A percentile compares a stretch with the other conserved stretches of the same genome.
phyloP scores from a whole-genome alignment of 2,888 invertebrate genomes.

The Lydus trimaculatus region DNA sequence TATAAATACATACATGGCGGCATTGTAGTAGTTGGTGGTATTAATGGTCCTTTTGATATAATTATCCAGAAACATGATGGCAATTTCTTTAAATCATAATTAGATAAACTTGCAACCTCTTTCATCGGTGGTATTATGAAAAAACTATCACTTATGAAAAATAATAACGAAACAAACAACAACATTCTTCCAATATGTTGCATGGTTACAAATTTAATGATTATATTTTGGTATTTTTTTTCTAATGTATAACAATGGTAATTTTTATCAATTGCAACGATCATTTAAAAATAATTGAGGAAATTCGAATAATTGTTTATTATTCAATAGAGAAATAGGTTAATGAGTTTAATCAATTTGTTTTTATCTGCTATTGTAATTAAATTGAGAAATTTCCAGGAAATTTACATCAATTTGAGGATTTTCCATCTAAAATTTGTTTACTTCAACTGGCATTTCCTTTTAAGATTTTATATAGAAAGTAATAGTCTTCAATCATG shows the following conservation, averaged over 20 bases:
- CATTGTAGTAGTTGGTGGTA: background rate
- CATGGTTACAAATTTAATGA: background rate
- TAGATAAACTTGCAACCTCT: background rate
- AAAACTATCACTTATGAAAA: background rate
- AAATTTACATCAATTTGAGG: too few relatives aligned
- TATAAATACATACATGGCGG: background rate
- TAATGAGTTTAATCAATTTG: background rate
- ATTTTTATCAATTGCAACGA: background rate
- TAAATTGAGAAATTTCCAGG: too few relatives aligned
- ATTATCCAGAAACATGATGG: background rate
- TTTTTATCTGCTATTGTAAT: too few relatives aligned
- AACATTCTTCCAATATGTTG: background rate
- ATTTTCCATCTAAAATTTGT: too few relatives aligned
- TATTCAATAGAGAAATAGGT: background rate
- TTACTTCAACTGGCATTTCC: too few relatives aligned
- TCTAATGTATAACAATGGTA: background rate
- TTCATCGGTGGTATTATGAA: background rate
- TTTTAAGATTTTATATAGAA: too few relatives aligned
- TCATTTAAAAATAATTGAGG: background rate
- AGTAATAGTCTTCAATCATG: too few relatives aligned
- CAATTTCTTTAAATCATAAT: background rate
- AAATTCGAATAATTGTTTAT: background rate
- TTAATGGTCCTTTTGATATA: background rate
- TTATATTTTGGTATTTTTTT: background rate
- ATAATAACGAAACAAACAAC: background rate